Evolutionary conservation across 2,888 invertebrate species (phyloP).

Genomic region (Polyploca ridens): DNA sequence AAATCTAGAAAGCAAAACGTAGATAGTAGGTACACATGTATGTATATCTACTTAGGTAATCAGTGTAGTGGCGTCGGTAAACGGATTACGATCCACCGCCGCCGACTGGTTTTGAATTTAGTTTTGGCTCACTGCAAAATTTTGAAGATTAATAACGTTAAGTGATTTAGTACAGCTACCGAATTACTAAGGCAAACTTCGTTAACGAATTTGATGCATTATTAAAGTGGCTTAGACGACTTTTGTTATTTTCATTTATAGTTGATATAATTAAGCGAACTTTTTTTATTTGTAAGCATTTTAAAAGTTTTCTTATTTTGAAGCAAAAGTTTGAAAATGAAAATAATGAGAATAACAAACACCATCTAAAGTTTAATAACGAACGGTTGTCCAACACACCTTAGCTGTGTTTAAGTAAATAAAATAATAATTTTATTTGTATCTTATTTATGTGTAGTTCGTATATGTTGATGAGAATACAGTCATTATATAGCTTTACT

Average conservation of each 20-base stretch:
- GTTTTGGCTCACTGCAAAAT: background rate
- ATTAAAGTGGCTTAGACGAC: background rate
- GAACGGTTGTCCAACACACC: no score
- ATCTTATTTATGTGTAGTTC: no score
- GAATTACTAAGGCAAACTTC: background rate
- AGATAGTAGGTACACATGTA: background rate
- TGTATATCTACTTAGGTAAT: constrained; percentile 3
- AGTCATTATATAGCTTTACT: background rate
- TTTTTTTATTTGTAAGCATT: background rate
- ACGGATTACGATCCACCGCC: background rate
- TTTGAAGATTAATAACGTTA: constrained; percentile 8
- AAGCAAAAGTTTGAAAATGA: background rate
- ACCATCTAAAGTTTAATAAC: no score
- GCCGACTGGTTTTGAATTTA: constrained; percentile 8
- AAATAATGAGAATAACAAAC: background rate
- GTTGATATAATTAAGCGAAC: background rate
- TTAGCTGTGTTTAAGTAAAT: no score
- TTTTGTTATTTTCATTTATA: background rate
- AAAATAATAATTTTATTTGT: no score
- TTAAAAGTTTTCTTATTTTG: background rate
- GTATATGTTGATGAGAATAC: no score
- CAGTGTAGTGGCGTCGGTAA: background rate
- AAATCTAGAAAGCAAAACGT: background rate
- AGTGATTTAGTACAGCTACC: background rate
- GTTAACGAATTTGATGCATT: background rate